Conservation (phyloP, 2,113 vertebrate genomes). For the Pterocles gutturalis region DNA sequence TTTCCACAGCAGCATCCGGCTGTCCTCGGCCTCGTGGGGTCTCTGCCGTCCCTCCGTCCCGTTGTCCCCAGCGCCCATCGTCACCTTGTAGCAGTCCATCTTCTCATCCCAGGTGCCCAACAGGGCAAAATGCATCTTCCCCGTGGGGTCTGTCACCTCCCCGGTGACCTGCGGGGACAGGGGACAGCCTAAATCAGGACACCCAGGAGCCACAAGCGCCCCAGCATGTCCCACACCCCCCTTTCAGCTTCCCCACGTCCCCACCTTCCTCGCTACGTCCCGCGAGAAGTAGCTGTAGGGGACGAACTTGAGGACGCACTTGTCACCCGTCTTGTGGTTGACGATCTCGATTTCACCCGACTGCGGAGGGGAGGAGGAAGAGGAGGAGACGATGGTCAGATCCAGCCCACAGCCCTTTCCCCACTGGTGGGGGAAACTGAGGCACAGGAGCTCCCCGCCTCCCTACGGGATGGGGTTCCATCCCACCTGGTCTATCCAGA, state of each 20-base stretch:
- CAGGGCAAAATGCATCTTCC: constrained; percentile 91
- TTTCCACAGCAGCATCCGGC: constrained; percentile 86
- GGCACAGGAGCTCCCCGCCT: neutral
- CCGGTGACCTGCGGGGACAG: constrained; percentile 85
- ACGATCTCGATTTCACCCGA: constrained; percentile 96
- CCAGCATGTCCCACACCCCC: fast-evolving
- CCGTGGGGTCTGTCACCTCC: constrained; percentile 89
- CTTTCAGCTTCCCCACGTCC: no score
- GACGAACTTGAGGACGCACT: constrained; percentile 95
- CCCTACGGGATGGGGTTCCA: no score
- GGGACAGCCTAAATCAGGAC: neutral
- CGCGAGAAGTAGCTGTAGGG: constrained; percentile 98
- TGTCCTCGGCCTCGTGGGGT: constrained; percentile 85
- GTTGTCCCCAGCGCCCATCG: constrained; percentile 83
- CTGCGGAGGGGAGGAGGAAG: constrained; percentile 64
- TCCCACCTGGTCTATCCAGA: constrained; percentile 97
- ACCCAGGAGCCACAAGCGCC: fast-evolving
- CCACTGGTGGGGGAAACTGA: neutral
- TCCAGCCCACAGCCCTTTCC: neutral
- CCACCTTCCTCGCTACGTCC: constrained; percentile 93
- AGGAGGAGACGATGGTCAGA: neutral
- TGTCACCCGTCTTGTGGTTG: constrained; percentile 94
- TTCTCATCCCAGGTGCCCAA: constrained; percentile 98
- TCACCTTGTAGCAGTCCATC: constrained; percentile 93
- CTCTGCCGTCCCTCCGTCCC: constrained; percentile 86